A percentile compares a stretch with the other conserved stretches of the same genome.
These are phyloP conservation scores for Salpingus planirostris DNA, from an alignment of 2,888 invertebrate species.

Conservation along the genomic window DNA sequence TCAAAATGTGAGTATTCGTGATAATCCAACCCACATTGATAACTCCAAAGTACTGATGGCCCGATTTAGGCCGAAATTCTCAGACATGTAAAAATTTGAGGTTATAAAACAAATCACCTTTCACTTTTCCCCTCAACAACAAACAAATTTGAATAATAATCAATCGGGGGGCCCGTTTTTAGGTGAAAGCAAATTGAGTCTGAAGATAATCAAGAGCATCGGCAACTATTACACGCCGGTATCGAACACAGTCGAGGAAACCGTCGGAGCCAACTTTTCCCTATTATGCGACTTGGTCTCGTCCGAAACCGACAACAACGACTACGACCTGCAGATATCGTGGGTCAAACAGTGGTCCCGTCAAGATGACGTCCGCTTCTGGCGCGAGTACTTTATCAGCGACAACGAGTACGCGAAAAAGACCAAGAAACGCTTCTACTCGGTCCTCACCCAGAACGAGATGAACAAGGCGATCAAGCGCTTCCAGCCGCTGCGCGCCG, in stretches of 20 bases:
- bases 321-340: slow-evolving; percentile 30
- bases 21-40: too few relatives aligned
- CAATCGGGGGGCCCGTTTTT: too few relatives aligned
- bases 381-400: slow-evolving; percentile 9
- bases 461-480: slow-evolving; percentile 31
- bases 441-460: slow-evolving; percentile 16
- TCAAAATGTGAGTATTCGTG: too few relatives aligned
- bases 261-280: slow-evolving; percentile 32
- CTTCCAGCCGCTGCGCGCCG: slow-evolving; percentile 29
- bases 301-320: slow-evolving; percentile 21
- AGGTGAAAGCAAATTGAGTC: slow-evolving; percentile 19
- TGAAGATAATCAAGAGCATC: slow-evolving; percentile 33
- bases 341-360: slow-evolving; percentile 26
- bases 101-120: too few relatives aligned
- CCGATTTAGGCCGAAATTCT: too few relatives aligned
- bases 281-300: slow-evolving; percentile 34
- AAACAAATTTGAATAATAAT: too few relatives aligned
- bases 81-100: too few relatives aligned
- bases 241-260: slow-evolving; percentile 28
- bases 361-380: slow-evolving; percentile 12
- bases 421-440: slow-evolving; percentile 7
- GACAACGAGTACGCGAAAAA: slow-evolving; percentile 5
- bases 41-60: too few relatives aligned
- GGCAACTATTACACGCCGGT: slow-evolving; percentile 30
- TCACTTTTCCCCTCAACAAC: too few relatives aligned